Conservation (phyloP, 1,140 invertebrate genomes). For the Cherax destructor region DNA sequence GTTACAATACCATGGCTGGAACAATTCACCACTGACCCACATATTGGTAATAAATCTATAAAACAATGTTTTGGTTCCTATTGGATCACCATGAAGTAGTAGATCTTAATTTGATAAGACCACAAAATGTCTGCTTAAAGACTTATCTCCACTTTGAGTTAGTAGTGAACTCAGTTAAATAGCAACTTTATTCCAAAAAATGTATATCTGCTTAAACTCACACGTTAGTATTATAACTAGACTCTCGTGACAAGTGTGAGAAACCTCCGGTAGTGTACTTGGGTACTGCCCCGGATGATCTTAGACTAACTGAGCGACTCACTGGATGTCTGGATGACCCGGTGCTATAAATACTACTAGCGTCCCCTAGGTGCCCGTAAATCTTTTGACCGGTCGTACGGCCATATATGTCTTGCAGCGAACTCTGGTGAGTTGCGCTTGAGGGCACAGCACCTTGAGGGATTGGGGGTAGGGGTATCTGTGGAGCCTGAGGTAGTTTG, state of each 20-base stretch:
- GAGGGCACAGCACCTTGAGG: constrained; percentile 59
- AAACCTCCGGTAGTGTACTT: constrained; percentile 52
- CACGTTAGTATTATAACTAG: constrained; percentile 70
- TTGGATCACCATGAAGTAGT: too few species aligned
- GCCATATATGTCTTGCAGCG: constrained; percentile 47
- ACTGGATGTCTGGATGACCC: constrained; percentile 43
- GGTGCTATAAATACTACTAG: constrained; percentile 33
- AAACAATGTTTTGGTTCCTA: too few species aligned
- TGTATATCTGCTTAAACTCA: neutral
- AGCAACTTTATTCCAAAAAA: neutral
- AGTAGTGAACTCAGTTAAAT: neutral
- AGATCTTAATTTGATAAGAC: too few species aligned
- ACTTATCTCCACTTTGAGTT: too few species aligned
- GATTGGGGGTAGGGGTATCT: constrained; percentile 70
- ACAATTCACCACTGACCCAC: too few species aligned
- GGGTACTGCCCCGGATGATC: constrained; percentile 52
- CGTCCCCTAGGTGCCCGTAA: constrained; percentile 37
- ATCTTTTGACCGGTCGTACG: constrained; percentile 54
- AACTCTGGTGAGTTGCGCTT: constrained; percentile 39
- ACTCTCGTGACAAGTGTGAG: constrained; percentile 52
- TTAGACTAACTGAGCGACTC: constrained; percentile 61
- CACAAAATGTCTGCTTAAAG: too few species aligned
- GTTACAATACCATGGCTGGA: too few species aligned
- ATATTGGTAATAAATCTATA: too few species aligned
- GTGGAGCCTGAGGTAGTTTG: constrained; percentile 49